Evolutionary conservation across 2,888 invertebrate species (phyloP).

Genomic region (Erebia epiphron): DNA sequence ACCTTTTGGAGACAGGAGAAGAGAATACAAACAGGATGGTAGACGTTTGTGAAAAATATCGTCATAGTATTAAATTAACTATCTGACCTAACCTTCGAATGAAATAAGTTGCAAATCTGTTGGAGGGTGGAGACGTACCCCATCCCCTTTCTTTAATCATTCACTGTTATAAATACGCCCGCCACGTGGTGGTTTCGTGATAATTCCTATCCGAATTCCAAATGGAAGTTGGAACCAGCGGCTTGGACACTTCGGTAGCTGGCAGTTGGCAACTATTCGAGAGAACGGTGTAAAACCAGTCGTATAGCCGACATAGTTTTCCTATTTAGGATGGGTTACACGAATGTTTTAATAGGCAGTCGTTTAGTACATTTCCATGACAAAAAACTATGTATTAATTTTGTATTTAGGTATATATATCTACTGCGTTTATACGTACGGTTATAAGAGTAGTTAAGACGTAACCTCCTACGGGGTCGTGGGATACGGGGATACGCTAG

Average conservation of each 20-base stretch:
- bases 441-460: too few relatives aligned
- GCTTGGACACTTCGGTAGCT: not conserved
- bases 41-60: too few relatives aligned
- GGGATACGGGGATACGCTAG: too few relatives aligned
- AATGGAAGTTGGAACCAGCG: not conserved
- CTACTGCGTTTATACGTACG: not conserved
- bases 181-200: slow-evolving; percentile 11
- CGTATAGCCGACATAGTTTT: not conserved
- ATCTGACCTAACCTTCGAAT: too few relatives aligned
- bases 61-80: too few relatives aligned
- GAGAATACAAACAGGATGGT: too few relatives aligned
- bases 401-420: not conserved
- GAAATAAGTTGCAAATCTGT: too few relatives aligned
- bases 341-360: not conserved
- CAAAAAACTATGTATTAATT: not conserved
- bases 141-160: not conserved
- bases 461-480: too few relatives aligned
- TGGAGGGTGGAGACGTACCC: too few relatives aligned
- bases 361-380: not conserved
- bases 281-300: slow-evolving; percentile 2
- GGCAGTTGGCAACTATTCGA: slow-evolving; percentile 2
- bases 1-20: too few relatives aligned
- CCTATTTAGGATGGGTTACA: slow-evolving; percentile 4
- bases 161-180: not conserved
- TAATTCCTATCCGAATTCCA: not conserved